phyloP scores from a whole-genome alignment of 1,140 invertebrate species.

The Chelonus insularis region DNA sequence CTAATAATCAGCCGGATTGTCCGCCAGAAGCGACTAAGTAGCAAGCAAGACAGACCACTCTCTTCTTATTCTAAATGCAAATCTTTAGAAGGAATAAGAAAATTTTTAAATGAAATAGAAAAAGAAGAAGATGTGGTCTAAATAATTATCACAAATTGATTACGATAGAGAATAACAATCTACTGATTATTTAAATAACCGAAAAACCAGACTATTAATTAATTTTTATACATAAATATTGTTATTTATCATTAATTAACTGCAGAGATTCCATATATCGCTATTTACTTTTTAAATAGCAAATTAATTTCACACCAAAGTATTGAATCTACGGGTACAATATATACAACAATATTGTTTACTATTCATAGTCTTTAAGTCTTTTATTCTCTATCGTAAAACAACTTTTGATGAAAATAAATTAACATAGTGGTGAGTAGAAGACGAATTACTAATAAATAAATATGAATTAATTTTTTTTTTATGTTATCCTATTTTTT shows the following conservation, averaged over 20 bases:
- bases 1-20: slow-evolving; percentile 89
- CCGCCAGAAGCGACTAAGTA: slow-evolving; percentile 81
- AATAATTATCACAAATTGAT: neutral
- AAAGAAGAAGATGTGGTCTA: slow-evolving; percentile 5
- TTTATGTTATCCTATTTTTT: no score
- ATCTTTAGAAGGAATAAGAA: neutral
- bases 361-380: neutral
- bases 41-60: slow-evolving; percentile 61
- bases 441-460: neutral
- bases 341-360: neutral
- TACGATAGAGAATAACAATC: slow-evolving; percentile 9
- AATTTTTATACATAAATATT: neutral
- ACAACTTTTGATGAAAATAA: slow-evolving; percentile 3
- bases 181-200: no score
- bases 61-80: slow-evolving; percentile 56
- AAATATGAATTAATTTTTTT: no score
- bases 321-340: neutral
- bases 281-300: neutral
- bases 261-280: neutral
- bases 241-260: neutral
- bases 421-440: neutral
- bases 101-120: no score
- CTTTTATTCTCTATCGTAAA: neutral
- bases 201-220: no score
- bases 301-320: neutral